Base-by-base conservation (phyloP, 2,888 invertebrate genomes). In the Gymnoscelis rufifasciata region DNA sequence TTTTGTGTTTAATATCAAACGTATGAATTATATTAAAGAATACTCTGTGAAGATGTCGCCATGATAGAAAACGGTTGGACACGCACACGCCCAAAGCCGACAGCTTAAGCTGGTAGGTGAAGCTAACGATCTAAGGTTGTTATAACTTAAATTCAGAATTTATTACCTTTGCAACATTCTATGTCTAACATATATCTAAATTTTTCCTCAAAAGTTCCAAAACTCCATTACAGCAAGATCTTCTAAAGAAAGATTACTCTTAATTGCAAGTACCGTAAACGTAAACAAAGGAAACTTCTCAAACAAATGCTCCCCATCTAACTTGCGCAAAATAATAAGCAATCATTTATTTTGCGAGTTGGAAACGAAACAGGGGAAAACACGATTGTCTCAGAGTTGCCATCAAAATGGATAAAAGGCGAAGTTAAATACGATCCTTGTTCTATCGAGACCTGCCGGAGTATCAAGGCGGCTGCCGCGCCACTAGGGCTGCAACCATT, bases 341-440 rank as follows among this genome's bases (percentile, higher is more conserved):
- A 47, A 49, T 53, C 27, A 39, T 43, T 51, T 19, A 19, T 19
- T 33, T 33, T 44, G 35, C 10, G 43, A 56, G 42, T 54, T 48
- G 24, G 11, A 47, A 19, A 52, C 43, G 37, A 36, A 43, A 28
- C 39, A n/a, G 30, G 14, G 19, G 28, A 38, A 14, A 47, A 38
- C 48, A 37, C 41, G 48, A 54, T 54, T 45, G 40, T 50, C 38
- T 31, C 40, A 13, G 53, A 59, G 45, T 56, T 59, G 1, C 33
- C 23, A 53, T 48, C 38, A 43, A 51, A 53, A 56, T 19, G 47
- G 35, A 57, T 54, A 54, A 50, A 48, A 54, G 41, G 30, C n/a
- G 27, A 49, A 54, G 49, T 46, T 50, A 46, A 56, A 52, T 43
- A 48, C 36, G 44, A 41, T 47, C 41, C 11, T 24, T 23, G 39